Conservation (phyloP, 1,140 invertebrate genomes). For the Ceratitis capitata region DNA sequence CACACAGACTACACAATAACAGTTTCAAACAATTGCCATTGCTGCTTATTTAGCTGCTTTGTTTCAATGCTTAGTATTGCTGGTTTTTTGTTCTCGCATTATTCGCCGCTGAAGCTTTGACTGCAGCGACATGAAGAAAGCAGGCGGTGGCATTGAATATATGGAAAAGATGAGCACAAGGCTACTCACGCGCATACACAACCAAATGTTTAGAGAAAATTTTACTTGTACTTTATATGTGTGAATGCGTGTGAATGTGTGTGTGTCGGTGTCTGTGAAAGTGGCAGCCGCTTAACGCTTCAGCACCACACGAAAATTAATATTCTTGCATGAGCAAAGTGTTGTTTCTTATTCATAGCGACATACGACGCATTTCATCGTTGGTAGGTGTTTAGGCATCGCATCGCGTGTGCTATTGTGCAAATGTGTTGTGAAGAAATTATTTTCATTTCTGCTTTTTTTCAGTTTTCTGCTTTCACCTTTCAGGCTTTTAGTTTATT, state of each 20-base stretch:
- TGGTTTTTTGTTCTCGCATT: neutral
- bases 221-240: neutral
- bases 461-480: neutral
- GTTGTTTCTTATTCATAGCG: neutral
- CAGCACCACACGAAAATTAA: conserved; percentile 3
- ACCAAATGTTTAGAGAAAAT: neutral
- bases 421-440: neutral
- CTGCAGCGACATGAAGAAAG: neutral
- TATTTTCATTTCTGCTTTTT: neutral
- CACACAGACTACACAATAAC: too few species aligned
- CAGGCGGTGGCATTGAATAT: neutral
- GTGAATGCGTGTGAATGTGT: neutral
- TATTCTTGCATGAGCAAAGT: neutral
- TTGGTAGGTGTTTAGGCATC: neutral
- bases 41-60: neutral
- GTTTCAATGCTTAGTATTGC: neutral
- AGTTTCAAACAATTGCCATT: neutral
- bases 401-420: neutral
- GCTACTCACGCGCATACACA: neutral
- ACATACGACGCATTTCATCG: neutral
- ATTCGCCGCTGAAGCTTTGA: neutral
- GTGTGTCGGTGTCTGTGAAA: neutral
- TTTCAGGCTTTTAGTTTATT: neutral
- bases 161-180: neutral
- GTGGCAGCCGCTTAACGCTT: conserved; percentile 18